phyloP scores from a whole-genome alignment of 1,140 invertebrate species.

The Neodiprion lecontei region DNA sequence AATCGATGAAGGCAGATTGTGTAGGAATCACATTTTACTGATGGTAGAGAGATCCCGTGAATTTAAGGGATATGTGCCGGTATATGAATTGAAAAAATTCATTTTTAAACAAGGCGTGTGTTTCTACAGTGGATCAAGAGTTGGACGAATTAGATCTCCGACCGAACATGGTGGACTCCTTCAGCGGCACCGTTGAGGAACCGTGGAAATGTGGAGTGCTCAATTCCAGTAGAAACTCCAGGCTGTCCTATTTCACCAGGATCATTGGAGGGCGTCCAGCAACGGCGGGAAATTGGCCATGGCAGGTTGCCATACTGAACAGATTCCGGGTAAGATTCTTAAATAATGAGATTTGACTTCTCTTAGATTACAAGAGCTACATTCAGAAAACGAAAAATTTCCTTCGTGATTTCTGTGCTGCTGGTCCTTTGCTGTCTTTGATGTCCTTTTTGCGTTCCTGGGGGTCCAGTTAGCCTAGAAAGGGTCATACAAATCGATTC shows the following conservation, averaged over 20 bases:
- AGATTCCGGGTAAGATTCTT: slow-evolving; percentile 70
- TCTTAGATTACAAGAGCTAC: neutral
- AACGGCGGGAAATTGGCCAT: slow-evolving; percentile 84
- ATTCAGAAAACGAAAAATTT: no score
- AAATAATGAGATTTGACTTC: neutral
- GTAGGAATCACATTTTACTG: no score
- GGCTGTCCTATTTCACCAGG: slow-evolving; percentile 58
- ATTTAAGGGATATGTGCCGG: no score
- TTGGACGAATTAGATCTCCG: slow-evolving; percentile 51
- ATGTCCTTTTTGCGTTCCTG: no score
- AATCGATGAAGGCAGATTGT: no score
- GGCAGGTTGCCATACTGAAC: slow-evolving; percentile 91
- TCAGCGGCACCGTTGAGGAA: slow-evolving; percentile 33
- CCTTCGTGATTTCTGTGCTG: no score
- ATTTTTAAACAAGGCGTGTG: neutral
- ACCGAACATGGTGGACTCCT: slow-evolving; percentile 45
- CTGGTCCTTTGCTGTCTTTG: no score
- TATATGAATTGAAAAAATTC: neutral
- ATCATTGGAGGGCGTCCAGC: slow-evolving; percentile 88
- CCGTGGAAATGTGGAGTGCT: slow-evolving; percentile 51
- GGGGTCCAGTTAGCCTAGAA: no score
- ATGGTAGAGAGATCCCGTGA: no score
- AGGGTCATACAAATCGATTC: no score
- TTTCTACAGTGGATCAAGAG: slow-evolving; percentile 38
- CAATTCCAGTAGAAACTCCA: slow-evolving; percentile 43